Evolutionary conservation across 2,113 vertebrate genomes (phyloP), one percentile per base, ranked within the genome.

Genomic region (Pedionomus torquatus): DNA sequence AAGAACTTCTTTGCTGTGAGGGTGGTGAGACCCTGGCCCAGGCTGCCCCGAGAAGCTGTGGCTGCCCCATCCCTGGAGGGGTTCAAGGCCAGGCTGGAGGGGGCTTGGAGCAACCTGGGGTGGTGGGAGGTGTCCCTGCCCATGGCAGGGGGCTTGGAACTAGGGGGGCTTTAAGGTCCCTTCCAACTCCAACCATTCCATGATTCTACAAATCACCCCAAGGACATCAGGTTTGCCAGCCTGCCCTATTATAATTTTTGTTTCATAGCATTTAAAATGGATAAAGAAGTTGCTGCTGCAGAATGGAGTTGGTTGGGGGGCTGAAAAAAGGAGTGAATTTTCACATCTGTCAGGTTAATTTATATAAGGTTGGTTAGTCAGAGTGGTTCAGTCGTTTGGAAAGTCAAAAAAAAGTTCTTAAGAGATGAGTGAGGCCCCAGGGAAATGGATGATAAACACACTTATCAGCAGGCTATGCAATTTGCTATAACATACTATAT

Each of bases 291-390:
- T 83, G 44, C 58, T 83, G 43, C 48, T 54, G 43, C 60, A 72
- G 64, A 90, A 64, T 18, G 31, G 49, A 90, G 35, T 46, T 81
- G 39, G 10, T n/a, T 90, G 81, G 30, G 54, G 58, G 66, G 54
- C 70, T 77, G 54, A 19, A 89, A 91, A 95, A 87, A 71, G 41
- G 57, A 91, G 49, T 64, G 70, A 83, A 77, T 75, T 88, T 83
- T 86, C 79, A 90, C 58, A 81, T 86, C 89, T 95, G 95, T 66
- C 90, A 86, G 49, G 60, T 90, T 93, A 89, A 94, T 91, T 95
- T 88, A 83, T 63, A 90, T 76, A 51, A 76, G 75, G 61, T 70
- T 90, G 82, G 75, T 88, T 94, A 87, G 70, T 88, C 80, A 83
- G 87, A 96, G 69, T 86, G 75, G 83, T 86, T 93, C 82, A 94